A percentile compares a stretch with the other conserved stretches of the same genome.
phyloP scores from a whole-genome alignment of 2,888 invertebrate genomes.

The Xestia ashworthii region DNA sequence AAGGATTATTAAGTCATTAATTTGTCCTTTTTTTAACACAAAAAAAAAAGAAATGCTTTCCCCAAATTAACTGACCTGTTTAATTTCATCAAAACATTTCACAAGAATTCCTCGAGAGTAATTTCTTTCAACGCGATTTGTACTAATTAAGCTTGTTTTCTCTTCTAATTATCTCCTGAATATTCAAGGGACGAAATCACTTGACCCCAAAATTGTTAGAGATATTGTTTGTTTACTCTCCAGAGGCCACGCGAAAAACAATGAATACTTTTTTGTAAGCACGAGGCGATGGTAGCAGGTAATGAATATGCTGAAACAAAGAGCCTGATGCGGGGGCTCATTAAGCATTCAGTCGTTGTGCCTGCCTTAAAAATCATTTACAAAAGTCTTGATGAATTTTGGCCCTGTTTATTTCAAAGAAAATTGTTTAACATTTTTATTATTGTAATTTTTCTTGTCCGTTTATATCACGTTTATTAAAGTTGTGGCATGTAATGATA shows the following conservation, averaged over 20 bases:
- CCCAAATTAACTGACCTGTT: conserved; percentile 35
- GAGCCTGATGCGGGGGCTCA: conserved; percentile 82
- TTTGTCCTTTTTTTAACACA: conserved; percentile 34
- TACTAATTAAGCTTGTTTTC: conserved; percentile 79
- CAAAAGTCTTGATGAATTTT: conserved; percentile 85
- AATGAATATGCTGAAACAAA: conserved; percentile 89
- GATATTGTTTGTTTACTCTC: conserved; percentile 84
- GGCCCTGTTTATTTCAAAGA: conserved; percentile 72
- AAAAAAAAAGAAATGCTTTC: conserved; percentile 24
- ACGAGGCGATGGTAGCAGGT: conserved; percentile 83
- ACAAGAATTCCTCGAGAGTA: conserved; percentile 55
- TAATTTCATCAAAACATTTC: conserved; percentile 56
- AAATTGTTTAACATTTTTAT: conserved; percentile 69
- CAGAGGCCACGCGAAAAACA: conserved; percentile 78
- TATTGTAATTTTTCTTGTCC: conserved; percentile 43
- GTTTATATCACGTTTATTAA: conserved; percentile 43
- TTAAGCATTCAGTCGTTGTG: conserved; percentile 85
- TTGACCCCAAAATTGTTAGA: conserved; percentile 86
- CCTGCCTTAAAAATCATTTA: conserved; percentile 87
- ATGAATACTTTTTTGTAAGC: conserved; percentile 83
- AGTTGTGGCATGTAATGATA: conserved; percentile 37
- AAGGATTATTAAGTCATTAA: conserved; percentile 16
- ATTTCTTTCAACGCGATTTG: conserved; percentile 69
- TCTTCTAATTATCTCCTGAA: conserved; percentile 80
- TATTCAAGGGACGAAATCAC: conserved; percentile 78